phyloP scores from a whole-genome alignment of 2,888 invertebrate species.

The Tetramorium bicarinatum region DNA sequence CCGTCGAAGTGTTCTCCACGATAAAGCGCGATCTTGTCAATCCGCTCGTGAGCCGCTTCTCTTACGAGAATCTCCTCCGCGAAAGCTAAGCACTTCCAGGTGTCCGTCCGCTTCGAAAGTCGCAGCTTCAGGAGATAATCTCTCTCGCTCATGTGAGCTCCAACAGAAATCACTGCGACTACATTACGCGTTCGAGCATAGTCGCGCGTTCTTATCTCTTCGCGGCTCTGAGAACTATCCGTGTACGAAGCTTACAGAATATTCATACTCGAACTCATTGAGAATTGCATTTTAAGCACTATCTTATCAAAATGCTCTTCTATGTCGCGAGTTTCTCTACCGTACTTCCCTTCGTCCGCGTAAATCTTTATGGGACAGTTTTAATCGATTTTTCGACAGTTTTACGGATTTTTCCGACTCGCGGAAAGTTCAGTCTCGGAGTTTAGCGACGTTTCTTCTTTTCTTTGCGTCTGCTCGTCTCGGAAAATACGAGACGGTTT shows the following conservation, averaged over 20 bases:
- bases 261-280: slow-evolving; percentile 16
- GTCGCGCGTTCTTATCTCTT: slow-evolving; percentile 41
- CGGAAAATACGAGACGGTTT: slow-evolving; percentile 50
- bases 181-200: slow-evolving; percentile 11
- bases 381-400: not conserved
- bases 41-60: slow-evolving; percentile 31
- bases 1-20: slow-evolving; percentile 26
- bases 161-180: slow-evolving; percentile 20
- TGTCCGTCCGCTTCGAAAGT: slow-evolving; percentile 65
- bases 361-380: slow-evolving; percentile 17
- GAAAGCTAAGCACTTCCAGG: slow-evolving; percentile 62
- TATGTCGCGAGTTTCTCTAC: not conserved
- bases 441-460: not conserved
- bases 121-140: slow-evolving; percentile 52
- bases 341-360: not conserved
- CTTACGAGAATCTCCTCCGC: slow-evolving; percentile 1
- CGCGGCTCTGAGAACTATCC: slow-evolving; percentile 15
- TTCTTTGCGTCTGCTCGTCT: slow-evolving; percentile 23
- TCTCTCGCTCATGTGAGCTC: slow-evolving; percentile 25
- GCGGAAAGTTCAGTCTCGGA: slow-evolving; percentile 35
- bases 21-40: slow-evolving; percentile 63
- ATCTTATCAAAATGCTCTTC: not conserved
- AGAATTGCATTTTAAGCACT: slow-evolving; percentile 20
- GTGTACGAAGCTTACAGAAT: not conserved
- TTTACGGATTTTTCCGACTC: slow-evolving; percentile 13